These are phyloP conservation scores for Macrosteles quadrilineatus DNA, from an alignment of 1,140 invertebrate genomes.

Conservation along the genomic window DNA sequence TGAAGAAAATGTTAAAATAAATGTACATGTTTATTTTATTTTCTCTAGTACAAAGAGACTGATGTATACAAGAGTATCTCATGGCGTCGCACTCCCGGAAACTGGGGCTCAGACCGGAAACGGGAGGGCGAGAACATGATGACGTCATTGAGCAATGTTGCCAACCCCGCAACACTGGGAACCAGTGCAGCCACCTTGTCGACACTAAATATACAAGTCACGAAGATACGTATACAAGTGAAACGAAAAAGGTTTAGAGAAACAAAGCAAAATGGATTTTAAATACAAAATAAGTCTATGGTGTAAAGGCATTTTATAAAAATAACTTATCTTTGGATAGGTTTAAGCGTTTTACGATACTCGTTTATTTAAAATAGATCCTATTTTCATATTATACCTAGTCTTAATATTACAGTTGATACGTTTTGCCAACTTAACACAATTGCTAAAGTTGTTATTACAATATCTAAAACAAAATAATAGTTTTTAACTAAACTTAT, in stretches of 20 bases:
- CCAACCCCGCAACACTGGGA: not conserved
- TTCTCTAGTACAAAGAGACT: too few species aligned
- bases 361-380: not conserved
- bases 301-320: conserved; percentile 4
- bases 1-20: too few species aligned
- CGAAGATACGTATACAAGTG: conserved; percentile 5
- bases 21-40: too few species aligned
- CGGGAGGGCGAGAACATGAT: not conserved
- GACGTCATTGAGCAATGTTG: conserved; percentile 20
- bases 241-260: not conserved
- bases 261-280: not conserved
- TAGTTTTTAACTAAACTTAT: not conserved
- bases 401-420: not conserved
- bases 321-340: not conserved
- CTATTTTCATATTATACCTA: not conserved
- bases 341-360: not conserved
- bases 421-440: not conserved
- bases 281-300: not conserved
- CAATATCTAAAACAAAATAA: not conserved
- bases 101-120: not conserved
- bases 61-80: too few species aligned
- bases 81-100: not conserved
- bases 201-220: not conserved
- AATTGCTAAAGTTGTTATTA: not conserved
- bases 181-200: not conserved